Evolutionary conservation across 2,113 vertebrate species (phyloP).

Genomic region (Siniperca chuatsi): DNA sequence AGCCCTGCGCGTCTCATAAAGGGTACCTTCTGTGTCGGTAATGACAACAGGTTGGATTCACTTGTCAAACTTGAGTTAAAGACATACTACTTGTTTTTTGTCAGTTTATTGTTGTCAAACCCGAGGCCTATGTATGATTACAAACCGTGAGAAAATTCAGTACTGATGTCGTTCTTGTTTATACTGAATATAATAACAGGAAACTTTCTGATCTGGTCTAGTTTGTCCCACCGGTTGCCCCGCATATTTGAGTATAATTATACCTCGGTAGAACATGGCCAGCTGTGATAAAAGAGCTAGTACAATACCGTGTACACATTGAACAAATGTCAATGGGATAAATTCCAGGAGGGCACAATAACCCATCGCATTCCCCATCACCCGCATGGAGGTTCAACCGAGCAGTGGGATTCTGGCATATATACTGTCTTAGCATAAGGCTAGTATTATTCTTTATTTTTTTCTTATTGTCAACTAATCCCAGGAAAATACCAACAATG

Average conservation of each 20-base stretch:
- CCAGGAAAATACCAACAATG: background rate
- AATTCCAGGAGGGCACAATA: background rate
- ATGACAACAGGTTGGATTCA: background rate
- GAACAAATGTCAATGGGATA: background rate
- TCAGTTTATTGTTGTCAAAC: background rate
- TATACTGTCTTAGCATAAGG: background rate
- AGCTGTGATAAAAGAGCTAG: background rate
- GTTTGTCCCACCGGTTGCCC: slow-evolving; percentile 28
- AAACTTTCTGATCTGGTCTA: background rate
- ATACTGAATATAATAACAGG: slow-evolving; percentile 2
- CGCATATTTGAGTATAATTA: slow-evolving; percentile 42
- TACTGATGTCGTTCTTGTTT: slow-evolving; percentile 2
- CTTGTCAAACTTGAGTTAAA: background rate
- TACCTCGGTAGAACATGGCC: background rate
- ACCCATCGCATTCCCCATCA: background rate
- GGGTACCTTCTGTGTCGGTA: too few species aligned
- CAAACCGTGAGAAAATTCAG: slow-evolving; percentile 48
- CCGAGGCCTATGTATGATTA: fast-evolving
- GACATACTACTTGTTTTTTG: background rate
- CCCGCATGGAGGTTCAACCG: background rate
- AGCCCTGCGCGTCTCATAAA: too few species aligned
- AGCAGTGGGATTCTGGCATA: background rate
- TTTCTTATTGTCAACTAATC: background rate
- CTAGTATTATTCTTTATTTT: background rate
- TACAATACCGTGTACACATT: background rate